Percentiles rank a stretch among this genome's conserved stretches.
Evolutionary conservation across 37 sponge, comb jelly and placozoan species (phyloP).

Genomic region (Crambe crambe): DNA sequence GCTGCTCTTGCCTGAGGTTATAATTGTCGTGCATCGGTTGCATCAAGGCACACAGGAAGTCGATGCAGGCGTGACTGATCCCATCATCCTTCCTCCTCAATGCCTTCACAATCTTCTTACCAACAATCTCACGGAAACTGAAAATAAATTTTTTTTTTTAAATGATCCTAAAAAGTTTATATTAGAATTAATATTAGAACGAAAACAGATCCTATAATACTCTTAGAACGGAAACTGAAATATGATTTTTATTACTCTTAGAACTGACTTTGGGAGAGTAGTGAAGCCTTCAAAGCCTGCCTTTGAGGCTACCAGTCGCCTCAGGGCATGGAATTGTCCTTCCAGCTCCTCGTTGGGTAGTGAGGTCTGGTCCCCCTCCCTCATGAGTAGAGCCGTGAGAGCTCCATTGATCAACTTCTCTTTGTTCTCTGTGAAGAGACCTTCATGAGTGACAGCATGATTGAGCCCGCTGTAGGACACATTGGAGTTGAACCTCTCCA

Average conservation of each 20-base stretch:
- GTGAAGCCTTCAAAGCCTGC: conserved; percentile 96
- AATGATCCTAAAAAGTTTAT: no score
- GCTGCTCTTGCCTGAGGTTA: conserved; percentile 91
- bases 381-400: conserved; percentile 71
- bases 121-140: conserved; percentile 20
- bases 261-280: conserved; percentile 74
- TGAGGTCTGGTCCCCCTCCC: conserved; percentile 70
- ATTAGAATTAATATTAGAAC: no score
- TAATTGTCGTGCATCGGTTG: conserved; percentile 99
- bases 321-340: conserved; percentile 96
- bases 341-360: conserved; percentile 81
- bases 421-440: conserved; percentile 98
- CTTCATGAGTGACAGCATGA: conserved; percentile 96
- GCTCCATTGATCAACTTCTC: conserved; percentile 93
- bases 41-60: conserved; percentile 97
- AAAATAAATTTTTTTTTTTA: no score
- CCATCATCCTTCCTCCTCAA: conserved; percentile 92
- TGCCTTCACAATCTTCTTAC: conserved; percentile 83
- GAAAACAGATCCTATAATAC: no score
- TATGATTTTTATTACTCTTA: no score
- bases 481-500: conserved; percentile 93
- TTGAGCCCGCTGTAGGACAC: conserved; percentile 94
- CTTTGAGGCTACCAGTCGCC: conserved; percentile 97
- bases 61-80: conserved; percentile 90
- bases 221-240: no score